Percentiles rank a stretch among this genome's conserved stretches.
These are phyloP conservation scores for Brachynemurus nebulosus DNA, from an alignment of 2,888 invertebrate species.

Conservation along the genomic window DNA sequence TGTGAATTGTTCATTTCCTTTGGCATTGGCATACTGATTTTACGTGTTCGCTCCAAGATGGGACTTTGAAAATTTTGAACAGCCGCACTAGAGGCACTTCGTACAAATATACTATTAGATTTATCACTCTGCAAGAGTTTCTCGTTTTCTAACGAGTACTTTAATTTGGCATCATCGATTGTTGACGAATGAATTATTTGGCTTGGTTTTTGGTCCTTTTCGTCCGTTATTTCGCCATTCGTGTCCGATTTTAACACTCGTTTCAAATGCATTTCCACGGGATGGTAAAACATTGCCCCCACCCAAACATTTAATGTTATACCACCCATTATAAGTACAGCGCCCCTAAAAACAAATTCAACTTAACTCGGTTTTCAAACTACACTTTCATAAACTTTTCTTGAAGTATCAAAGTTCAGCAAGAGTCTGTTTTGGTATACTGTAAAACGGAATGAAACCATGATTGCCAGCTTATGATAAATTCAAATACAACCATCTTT, in stretches of 20 bases:
- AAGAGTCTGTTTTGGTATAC: no score
- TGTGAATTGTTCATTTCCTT: conserved; percentile 31
- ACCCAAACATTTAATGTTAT: conserved; percentile 74
- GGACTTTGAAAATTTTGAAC: conserved; percentile 35
- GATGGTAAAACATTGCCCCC: conserved; percentile 70
- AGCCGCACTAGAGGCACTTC: conserved; percentile 59
- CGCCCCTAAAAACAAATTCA: conserved; percentile 57
- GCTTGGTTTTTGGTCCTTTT: background rate
- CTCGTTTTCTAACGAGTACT: conserved; percentile 22
- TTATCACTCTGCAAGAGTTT: conserved; percentile 17
- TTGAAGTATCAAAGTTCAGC: no score
- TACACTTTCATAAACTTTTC: no score
- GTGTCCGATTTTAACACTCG: conserved; percentile 35
- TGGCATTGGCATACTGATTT: conserved; percentile 42
- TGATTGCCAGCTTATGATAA: no score
- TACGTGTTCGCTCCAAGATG: conserved; percentile 35
- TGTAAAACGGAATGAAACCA: no score
- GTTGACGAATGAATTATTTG: background rate
- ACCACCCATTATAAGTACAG: conserved; percentile 68
- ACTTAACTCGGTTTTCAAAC: no score
- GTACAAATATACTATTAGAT: conserved; percentile 35
- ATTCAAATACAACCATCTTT: no score
- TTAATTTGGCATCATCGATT: conserved; percentile 18
- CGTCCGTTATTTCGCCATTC: conserved; percentile 14
- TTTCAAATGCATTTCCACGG: conserved; percentile 68